These are phyloP conservation scores for Eidolon dupreanum DNA, from an alignment of 2,797 vertebrate genomes.

Conservation along the genomic window DNA sequence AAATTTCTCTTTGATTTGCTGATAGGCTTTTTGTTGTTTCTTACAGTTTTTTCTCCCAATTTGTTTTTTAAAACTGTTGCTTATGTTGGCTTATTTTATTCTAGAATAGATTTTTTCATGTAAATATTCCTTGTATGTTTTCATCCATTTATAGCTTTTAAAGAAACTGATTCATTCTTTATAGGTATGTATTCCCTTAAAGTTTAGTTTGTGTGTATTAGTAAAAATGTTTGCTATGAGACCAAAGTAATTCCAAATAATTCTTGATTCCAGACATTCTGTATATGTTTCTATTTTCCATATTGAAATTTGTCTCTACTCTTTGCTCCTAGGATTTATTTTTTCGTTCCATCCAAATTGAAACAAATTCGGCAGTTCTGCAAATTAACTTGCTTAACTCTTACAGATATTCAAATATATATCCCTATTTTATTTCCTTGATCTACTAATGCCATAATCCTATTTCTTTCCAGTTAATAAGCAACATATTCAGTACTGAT, in stretches of 20 bases:
- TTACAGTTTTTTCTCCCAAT: neutral
- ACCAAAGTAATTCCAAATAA: conserved; percentile 24
- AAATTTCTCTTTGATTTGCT: conserved; percentile 1
- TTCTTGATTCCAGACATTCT: neutral
- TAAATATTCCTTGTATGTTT: neutral
- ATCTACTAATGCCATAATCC: conserved; percentile 29
- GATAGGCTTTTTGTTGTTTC: neutral
- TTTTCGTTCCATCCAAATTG: neutral
- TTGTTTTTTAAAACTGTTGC: neutral
- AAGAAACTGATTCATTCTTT: conserved; percentile 8
- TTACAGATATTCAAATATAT: neutral
- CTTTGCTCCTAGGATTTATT: neutral
- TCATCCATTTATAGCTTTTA: neutral
- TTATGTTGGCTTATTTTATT: conserved; percentile 24
- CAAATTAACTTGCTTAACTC: conserved; percentile 46
- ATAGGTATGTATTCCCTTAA: neutral
- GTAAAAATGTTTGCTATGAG: neutral
- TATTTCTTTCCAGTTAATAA: conserved; percentile 48
- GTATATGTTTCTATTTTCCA: neutral
- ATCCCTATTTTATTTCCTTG: conserved; percentile 52
- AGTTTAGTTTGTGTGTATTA: neutral
- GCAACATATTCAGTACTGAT: neutral
- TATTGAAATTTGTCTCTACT: neutral
- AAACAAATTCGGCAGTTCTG: conserved; percentile 14
- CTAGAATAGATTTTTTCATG: neutral